Evolutionary conservation across 2,888 invertebrate species (phyloP), one percentile per base, ranked within the genome.

Genomic region (Lasioglossum calceatum): DNA sequence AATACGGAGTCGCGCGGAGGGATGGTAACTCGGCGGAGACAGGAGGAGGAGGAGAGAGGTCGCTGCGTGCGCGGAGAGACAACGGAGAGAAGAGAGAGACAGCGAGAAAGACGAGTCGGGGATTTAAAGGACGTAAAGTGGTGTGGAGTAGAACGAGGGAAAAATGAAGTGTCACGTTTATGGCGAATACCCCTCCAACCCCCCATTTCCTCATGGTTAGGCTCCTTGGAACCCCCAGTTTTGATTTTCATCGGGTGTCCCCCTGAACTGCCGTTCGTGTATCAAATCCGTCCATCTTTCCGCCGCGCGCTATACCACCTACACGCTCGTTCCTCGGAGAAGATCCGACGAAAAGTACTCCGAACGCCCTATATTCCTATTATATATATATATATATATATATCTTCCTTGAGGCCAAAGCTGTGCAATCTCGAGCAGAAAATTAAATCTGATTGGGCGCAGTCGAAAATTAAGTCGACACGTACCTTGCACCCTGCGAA

Each of bases 1-100:
- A 94, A 95, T 95, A 94, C 94, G 91, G 91, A 89, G 89, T 86
- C 82, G 81, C 86, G 54, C 81, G 86, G 82, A 71, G 80, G 72
- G 73, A 72, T 44, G 84, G 50, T 74, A 73, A 14, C 50, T 47
- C 39, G 39, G 54, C n/a, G 36, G 54, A 58, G n/a, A 47, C 23
- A 10, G 10, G 23, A 10, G 23, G 3, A 3, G 2, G 54, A 75
- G 79, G 54, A 75, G 79, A 78, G 74, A 77, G 79, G 67, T 71
- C 50, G 42, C 12, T 10, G 58, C 47, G 16, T 23, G 72, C 39
- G 79, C 58, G 80, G 82, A 79, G 76, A 58, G 39, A 73, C 64
- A 81, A 79, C 58, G 73, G 32, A 3, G 50, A 54, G n/a, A 4
- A 1, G 1, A 32, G 44, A 44, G 44, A 27, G n/a, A 16, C 36